Evolutionary conservation across 2,888 invertebrate genomes (phyloP), one percentile per base, ranked within the genome.

Genomic region (Neoascia interrupta): DNA sequence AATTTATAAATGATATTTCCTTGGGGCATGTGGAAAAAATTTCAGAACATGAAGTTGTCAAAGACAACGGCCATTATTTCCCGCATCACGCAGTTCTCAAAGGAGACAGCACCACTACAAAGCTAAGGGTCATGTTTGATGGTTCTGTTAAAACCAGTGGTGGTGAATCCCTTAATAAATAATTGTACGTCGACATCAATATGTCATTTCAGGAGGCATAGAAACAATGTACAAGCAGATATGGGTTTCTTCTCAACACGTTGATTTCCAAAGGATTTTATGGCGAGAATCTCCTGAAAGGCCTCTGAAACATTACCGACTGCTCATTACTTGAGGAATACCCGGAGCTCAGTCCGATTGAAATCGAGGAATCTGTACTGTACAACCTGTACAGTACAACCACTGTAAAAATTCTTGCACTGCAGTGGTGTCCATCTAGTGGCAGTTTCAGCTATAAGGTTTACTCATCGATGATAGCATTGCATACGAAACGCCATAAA

Each of bases 191-290:
- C 51, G 45, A 0, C 53, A 72, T 36, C 15, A 36, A 15, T 76
- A 45, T 26, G 53, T 63, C 0, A 26, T 66, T 13, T 56, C 64
- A 6, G 81, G 58, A 1, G 81, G 72, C 45, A 63, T 74, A 8
- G 69, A 66, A n/a, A 69, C 79, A 26, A 81, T 81, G 74, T 74
- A 74, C 15, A 69, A 58, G 6, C 53, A 60, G 47, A 70, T 79
- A 6, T 60, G 43, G 60, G 70, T 79, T 1, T 37, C 45, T 6
- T 45, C 47, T 5, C 31, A 69, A 15, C 56, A 66, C 39, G n/a
- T 54, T 0, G 34, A 60, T 4, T 79, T 36, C 43, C 74, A 81
- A 43, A 31, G 74, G 5, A 80, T 81, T 16, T 10, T 68, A 3
- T 81, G 68, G 56, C 64, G 70, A 1, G 34, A 49, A 4, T 13